Base-by-base conservation (phyloP, 64 coral and sea anemone genomes). In the Pocillopora damicornis region DNA sequence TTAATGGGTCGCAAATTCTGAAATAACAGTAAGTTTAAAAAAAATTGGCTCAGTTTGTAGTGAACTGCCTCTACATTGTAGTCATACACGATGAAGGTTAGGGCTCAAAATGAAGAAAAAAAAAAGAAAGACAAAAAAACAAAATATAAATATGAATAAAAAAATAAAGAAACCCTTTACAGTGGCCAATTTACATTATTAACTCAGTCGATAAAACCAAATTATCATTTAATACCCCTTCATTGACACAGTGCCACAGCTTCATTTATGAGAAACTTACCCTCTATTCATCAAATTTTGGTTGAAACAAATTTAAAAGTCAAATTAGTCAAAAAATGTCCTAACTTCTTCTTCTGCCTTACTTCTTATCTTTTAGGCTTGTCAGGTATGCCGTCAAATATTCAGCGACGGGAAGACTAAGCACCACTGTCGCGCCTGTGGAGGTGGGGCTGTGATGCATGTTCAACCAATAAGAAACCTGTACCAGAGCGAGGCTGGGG, bases 381-480 rank as follows among this genome's bases (percentile, higher is more conserved):
- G 97, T 76, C 84, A 95, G 26, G 66, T 34, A 12, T 99, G 97
- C 61, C 59, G 79, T 73, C 93, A 82, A 11, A 62, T 87, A 20
- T 99, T 99, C 68, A 63, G 59, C 1, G 69, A 57, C 36, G 73
- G 71, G 25, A 93, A 99, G 75, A 93, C 91, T 57, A 99, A 99
- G 74, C 97, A 99, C 56, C 97, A 99, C 63, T 99, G 97, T 72
- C 97, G 97, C 38, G 97, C 93, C 15, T 99, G 97, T 89, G 97
- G 97, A 42, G 82, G 90, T 15, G 97, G 97, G 15, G 94, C 71
- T 99, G 97, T 66, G 90, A 90, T 60, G 86, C 75, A 34, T 99
- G 97, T 59, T 99, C 97, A 62, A 87, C 88, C 75, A 95, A 95
- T 89, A 88, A 66, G 71, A 95, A 84, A 76, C 90, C 88, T 58